These are phyloP conservation scores for Beris morrisii DNA, from an alignment of 2,888 invertebrate species.

Conservation along the genomic window DNA sequence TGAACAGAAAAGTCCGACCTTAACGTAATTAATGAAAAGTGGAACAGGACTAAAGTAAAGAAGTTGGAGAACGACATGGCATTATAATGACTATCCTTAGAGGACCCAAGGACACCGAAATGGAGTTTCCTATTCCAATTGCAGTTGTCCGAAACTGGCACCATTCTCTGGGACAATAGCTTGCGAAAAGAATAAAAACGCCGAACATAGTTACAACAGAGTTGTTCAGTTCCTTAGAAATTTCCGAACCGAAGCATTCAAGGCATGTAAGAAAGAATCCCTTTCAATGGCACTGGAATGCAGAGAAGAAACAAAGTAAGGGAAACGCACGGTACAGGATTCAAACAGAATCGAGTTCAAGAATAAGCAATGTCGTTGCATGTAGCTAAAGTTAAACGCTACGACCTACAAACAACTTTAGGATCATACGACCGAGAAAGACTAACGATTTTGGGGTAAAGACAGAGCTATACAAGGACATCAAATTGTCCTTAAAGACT, in stretches of 20 bases:
- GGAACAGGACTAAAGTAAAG: background rate
- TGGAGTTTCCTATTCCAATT: conserved; percentile 19
- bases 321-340: no score
- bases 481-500: background rate
- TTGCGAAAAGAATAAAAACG: background rate
- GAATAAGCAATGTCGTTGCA: no score
- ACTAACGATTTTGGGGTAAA: no score
- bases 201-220: no score
- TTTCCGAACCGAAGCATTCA: no score
- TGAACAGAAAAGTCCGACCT: background rate
- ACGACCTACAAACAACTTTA: conserved; percentile 22
- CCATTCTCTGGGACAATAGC: conserved; percentile 1
- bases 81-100: conserved; percentile 4
- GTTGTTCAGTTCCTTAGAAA: no score
- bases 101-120: conserved; percentile 1
- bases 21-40: conserved; percentile 16
- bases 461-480: no score
- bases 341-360: no score
- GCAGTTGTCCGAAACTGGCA: background rate
- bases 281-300: no score
- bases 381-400: conserved; percentile 16
- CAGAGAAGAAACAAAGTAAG: no score
- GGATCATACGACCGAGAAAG: no score
- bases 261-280: no score
- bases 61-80: conserved; percentile 2